Base-by-base conservation (phyloP, 1,140 invertebrate species). In the Campoletis sonorensis region DNA sequence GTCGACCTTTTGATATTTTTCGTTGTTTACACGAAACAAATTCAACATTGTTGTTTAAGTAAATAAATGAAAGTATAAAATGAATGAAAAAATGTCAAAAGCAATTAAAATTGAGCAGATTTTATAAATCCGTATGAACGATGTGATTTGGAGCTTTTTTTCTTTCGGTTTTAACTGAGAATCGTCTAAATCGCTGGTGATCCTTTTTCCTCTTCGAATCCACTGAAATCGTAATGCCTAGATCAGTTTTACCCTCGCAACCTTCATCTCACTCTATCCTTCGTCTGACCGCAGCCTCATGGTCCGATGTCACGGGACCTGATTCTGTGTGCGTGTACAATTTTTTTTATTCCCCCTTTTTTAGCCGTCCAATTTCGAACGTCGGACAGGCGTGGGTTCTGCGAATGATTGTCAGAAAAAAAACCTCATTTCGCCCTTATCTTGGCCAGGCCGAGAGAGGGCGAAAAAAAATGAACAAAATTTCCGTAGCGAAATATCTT, bases 201-300 rank as follows among this genome's bases (percentile, higher is more conserved):
- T 54, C 16, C 40, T 45, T 45, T 54, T 11, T 15, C 18, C 51
- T n/a, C 16, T 8, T 54, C 18, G 51, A 54, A 21, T 45, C 51
- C 51, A n/a, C 51, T 18, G 51, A n/a, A 54, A 54, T 54, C 51
- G 51, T 54, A 54, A 54, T 54, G n/a, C 51, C 7, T 18, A 54
- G 51, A 54, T 54, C 51, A 54, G 51, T 54, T 54, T 54, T n/a
- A 54, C 51, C 51, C 51, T 54, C 51, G 51, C 5, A 54, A 54
- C 51, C n/a, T 18, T 54, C 51, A 54, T 54, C 51, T 54, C 51
- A n/a, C 51, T 54, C 51, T 54, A 1, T 54, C 51, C 51, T 45
- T 13, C 5, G 7, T 18, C n/a, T 54, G 51, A 54, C 51, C 51
- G 51, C 51, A 21, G 11, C 18, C 49, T 51, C 18, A 16, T 18